Conservation (phyloP, 2,888 invertebrate species). For the Pristionchus mayeri region DNA sequence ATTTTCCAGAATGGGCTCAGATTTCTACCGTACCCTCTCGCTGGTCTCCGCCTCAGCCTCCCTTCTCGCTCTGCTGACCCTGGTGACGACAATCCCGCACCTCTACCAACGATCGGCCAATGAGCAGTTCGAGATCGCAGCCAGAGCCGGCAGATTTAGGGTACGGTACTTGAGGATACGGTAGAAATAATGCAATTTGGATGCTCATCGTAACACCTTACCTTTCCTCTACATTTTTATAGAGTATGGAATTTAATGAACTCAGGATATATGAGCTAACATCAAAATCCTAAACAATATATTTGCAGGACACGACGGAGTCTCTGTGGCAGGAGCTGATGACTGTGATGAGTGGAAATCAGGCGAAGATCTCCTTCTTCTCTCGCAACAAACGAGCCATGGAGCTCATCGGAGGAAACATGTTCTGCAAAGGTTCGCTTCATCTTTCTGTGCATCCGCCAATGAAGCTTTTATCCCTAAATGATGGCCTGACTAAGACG, state of each 20-base stretch:
- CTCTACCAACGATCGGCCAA: conserved; percentile 42
- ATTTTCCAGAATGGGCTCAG: conserved; percentile 5
- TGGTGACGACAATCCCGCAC: conserved; percentile 50
- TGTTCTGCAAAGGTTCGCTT: conserved; percentile 58
- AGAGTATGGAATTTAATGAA: too few species aligned
- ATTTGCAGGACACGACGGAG: not conserved
- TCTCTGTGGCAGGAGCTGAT: conserved; percentile 49
- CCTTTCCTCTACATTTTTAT: too few species aligned
- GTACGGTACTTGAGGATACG: not conserved
- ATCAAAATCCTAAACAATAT: not conserved
- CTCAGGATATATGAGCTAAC: too few species aligned
- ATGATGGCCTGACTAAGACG: not conserved
- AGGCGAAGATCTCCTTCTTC: conserved; percentile 61
- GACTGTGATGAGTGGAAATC: conserved; percentile 14
- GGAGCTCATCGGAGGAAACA: conserved; percentile 59
- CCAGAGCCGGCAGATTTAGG: not conserved
- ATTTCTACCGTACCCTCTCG: conserved; percentile 49
- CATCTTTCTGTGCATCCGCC: too few species aligned
- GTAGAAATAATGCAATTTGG: too few species aligned
- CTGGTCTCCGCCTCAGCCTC: conserved; percentile 49
- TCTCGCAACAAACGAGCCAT: conserved; percentile 61
- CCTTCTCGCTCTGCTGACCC: conserved; percentile 43
- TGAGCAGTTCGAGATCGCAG: conserved; percentile 43
- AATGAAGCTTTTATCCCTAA: too few species aligned
- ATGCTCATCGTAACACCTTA: too few species aligned